These are phyloP conservation scores for Sinelater perroti DNA, from an alignment of 2,888 invertebrate species.

Conservation along the genomic window DNA sequence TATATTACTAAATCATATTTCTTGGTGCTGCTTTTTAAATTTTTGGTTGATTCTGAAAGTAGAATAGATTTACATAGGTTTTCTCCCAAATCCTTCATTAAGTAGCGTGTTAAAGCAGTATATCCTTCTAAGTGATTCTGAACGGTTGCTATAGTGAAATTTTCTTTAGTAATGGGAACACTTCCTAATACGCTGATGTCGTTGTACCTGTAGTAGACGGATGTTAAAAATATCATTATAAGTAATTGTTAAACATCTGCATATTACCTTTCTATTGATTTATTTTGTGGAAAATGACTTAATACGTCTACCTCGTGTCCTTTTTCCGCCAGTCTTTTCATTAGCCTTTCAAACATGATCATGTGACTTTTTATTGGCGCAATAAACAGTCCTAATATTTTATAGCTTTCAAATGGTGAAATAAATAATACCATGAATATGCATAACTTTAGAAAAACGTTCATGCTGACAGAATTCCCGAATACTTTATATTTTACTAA, in stretches of 20 bases:
- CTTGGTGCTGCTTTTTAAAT: slow-evolving; percentile 40
- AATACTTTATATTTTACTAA: too few relatives aligned
- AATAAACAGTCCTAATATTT: slow-evolving; percentile 66
- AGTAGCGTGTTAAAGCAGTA: slow-evolving; percentile 11
- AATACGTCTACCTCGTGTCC: slow-evolving; percentile 66
- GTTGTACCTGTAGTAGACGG: slow-evolving; percentile 41
- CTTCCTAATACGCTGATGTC: slow-evolving; percentile 38
- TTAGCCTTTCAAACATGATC: slow-evolving; percentile 62
- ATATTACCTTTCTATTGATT: slow-evolving; percentile 45
- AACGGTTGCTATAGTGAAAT: slow-evolving; percentile 31
- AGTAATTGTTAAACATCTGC: too few relatives aligned
- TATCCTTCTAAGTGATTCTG: not conserved
- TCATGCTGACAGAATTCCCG: too few relatives aligned
- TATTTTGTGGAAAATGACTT: slow-evolving; percentile 62
- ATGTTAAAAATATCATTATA: too few relatives aligned
- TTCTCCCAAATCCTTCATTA: slow-evolving; percentile 35
- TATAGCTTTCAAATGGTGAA: slow-evolving; percentile 59
- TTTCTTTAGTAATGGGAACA: slow-evolving; percentile 33
- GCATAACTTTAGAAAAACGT: too few relatives aligned
- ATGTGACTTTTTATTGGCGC: slow-evolving; percentile 64
- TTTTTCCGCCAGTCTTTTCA: slow-evolving; percentile 63
- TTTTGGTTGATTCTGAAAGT: slow-evolving; percentile 42
- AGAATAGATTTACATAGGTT: slow-evolving; percentile 48
- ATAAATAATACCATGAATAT: too few relatives aligned
- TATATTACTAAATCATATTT: slow-evolving; percentile 69